A percentile compares a stretch with the other conserved stretches of the same genome.
Conservation (phyloP, 2,113 vertebrate species). For the Mola mola region DNA sequence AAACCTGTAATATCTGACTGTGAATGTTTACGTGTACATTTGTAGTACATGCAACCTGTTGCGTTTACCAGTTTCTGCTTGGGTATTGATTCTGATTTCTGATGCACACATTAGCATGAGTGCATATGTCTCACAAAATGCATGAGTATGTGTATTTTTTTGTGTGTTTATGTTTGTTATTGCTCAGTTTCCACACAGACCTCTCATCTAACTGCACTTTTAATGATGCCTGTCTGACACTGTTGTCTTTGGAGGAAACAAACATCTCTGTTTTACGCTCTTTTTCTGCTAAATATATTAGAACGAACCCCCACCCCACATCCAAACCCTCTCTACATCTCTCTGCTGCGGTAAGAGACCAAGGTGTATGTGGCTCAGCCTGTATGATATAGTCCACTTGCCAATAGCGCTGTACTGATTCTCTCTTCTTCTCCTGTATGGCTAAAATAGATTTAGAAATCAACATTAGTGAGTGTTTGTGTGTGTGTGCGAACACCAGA, state of each 20-base stretch:
- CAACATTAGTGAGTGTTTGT: conserved; percentile 7
- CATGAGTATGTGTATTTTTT: neutral
- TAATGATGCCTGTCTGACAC: conserved; percentile 13
- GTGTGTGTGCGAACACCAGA: conserved; percentile 35
- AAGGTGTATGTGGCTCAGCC: conserved; percentile 58
- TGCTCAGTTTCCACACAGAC: conserved; percentile 15
- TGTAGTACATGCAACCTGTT: no score
- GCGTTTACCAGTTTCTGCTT: no score
- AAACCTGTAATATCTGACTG: conserved; percentile 7
- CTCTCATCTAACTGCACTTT: conserved; percentile 14
- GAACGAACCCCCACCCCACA: conserved; percentile 7
- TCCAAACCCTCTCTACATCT: conserved; percentile 13
- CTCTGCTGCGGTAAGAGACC: conserved; percentile 47
- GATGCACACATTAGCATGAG: conserved; percentile 3
- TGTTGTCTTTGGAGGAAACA: conserved; percentile 40
- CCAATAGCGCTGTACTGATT: conserved; percentile 64
- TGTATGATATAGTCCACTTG: conserved; percentile 74
- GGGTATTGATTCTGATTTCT: no score
- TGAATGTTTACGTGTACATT: no score
- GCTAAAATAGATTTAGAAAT: conserved; percentile 43
- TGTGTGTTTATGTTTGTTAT: neutral
- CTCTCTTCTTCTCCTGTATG: conserved; percentile 65
- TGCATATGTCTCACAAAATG: no score
- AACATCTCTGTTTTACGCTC: conserved; percentile 27
- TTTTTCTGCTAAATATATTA: conserved; percentile 55